Percentiles rank a stretch among this genome's conserved stretches.
phyloP scores from a whole-genome alignment of 1,140 invertebrate species.

The Eufriesea mexicana region DNA sequence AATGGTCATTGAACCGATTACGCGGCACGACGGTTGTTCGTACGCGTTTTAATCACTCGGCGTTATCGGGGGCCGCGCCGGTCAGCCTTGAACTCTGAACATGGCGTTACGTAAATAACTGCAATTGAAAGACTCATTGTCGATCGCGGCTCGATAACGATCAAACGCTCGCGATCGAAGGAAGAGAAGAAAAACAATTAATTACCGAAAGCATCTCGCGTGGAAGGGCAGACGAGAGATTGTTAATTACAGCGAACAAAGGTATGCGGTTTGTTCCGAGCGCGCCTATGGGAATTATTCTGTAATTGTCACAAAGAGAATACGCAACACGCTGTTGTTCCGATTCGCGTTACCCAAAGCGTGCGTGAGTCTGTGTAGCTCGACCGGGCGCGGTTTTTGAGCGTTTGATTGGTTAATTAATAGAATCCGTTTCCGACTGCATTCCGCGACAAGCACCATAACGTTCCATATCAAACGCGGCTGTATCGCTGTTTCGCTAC shows the following conservation, averaged over 20 bases:
- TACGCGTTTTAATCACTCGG: slow-evolving; percentile 11
- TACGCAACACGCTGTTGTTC: slow-evolving; percentile 9
- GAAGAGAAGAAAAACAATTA: background rate
- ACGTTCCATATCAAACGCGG: slow-evolving; percentile 2
- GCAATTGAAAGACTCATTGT: background rate
- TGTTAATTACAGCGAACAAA: slow-evolving; percentile 12
- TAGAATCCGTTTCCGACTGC: slow-evolving; percentile 32
- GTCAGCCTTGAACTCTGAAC: slow-evolving; percentile 38
- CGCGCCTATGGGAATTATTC: slow-evolving; percentile 9
- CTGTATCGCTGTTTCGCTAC: no score
- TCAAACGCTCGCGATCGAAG: background rate
- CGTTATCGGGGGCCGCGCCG: background rate
- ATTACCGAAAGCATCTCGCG: background rate
- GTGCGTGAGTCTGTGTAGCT: background rate
- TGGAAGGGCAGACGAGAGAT: background rate
- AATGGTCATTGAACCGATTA: slow-evolving; percentile 37
- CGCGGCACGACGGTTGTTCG: background rate
- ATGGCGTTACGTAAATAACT: background rate
- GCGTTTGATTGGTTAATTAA: slow-evolving; percentile 48
- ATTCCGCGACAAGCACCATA: background rate
- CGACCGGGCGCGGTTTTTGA: slow-evolving; percentile 22
- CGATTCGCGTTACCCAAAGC: slow-evolving; percentile 28
- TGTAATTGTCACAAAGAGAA: slow-evolving; percentile 34
- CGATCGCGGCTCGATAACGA: background rate
- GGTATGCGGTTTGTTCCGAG: slow-evolving; percentile 12